Percentiles rank a stretch among this genome's conserved stretches.
Evolutionary conservation across 2,888 invertebrate genomes (phyloP).

Genomic region (Drosophila parthenogenetica): DNA sequence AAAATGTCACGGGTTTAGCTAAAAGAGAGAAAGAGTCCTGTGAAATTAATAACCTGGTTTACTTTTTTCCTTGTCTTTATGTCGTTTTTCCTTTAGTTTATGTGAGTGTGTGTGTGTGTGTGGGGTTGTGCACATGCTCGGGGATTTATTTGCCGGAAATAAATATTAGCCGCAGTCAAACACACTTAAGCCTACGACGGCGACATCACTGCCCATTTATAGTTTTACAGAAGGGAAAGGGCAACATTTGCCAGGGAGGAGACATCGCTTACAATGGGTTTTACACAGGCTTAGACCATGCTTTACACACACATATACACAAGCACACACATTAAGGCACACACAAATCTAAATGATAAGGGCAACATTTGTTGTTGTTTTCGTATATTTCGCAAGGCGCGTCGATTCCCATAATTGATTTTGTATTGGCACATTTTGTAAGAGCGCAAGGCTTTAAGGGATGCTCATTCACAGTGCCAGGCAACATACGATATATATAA

Average conservation of each 20-base stretch:
- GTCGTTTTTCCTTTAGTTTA: slow-evolving; percentile 27
- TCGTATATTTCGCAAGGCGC: slow-evolving; percentile 56
- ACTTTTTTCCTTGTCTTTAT: slow-evolving; percentile 41
- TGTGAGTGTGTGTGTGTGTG: slow-evolving; percentile 19
- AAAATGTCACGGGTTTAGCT: slow-evolving; percentile 45
- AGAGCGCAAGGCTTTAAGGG: slow-evolving; percentile 24
- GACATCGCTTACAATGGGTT: slow-evolving; percentile 44
- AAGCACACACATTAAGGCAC: slow-evolving; percentile 13
- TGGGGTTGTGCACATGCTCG: slow-evolving; percentile 54
- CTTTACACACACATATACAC: slow-evolving; percentile 65
- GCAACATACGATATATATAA: slow-evolving; percentile 6
- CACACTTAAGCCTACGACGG: slow-evolving; percentile 73
- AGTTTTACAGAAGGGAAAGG: slow-evolving; percentile 42
- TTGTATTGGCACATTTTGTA: slow-evolving; percentile 65
- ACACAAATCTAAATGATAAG: slow-evolving; percentile 26
- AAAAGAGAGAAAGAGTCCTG: slow-evolving; percentile 34
- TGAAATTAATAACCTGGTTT: slow-evolving; percentile 80
- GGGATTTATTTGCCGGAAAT: slow-evolving; percentile 81
- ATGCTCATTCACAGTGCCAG: slow-evolving; percentile 20
- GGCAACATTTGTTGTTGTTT: slow-evolving; percentile 26
- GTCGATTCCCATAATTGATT: slow-evolving; percentile 81
- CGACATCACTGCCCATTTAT: slow-evolving; percentile 57
- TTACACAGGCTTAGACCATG: slow-evolving; percentile 77
- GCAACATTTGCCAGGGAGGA: slow-evolving; percentile 14
- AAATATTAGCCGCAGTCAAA: slow-evolving; percentile 81